These are phyloP conservation scores for Euproctis similis DNA, from an alignment of 2,888 invertebrate genomes.

Conservation along the genomic window DNA sequence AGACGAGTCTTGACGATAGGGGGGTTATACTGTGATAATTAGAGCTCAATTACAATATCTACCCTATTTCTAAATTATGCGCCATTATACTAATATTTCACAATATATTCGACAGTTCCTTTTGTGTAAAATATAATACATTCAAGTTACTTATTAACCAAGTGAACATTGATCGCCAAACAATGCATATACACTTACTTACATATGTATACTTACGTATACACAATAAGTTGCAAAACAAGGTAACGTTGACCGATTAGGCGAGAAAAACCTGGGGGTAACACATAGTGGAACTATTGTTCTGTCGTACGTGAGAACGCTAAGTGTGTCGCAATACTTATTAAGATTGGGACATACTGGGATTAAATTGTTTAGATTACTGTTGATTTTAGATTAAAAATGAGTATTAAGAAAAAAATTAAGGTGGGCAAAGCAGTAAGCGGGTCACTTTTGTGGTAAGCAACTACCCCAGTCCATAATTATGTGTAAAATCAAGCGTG, in stretches of 20 bases:
- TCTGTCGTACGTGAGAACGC: conserved; percentile 46
- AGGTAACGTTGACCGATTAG: conserved; percentile 51
- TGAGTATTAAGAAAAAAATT: too few species aligned
- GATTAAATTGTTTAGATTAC: not conserved
- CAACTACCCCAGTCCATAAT: too few species aligned
- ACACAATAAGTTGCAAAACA: conserved; percentile 61
- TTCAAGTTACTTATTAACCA: conserved; percentile 6
- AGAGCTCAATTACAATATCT: too few species aligned
- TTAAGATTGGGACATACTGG: conserved; percentile 8
- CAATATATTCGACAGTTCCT: not conserved
- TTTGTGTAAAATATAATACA: not conserved
- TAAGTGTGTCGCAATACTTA: conserved; percentile 13
- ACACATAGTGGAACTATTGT: conserved; percentile 37
- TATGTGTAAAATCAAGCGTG: too few species aligned
- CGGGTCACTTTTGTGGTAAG: too few species aligned
- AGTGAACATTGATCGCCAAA: conserved; percentile 24
- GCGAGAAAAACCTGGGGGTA: conserved; percentile 48
- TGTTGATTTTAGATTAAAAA: too few species aligned
- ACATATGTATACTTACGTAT: conserved; percentile 23
- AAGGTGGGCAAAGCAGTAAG: too few species aligned
- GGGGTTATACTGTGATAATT: too few species aligned
- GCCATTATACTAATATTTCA: too few species aligned
- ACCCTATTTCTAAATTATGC: too few species aligned
- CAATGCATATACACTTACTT: conserved; percentile 43
- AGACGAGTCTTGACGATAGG: too few species aligned